phyloP scores from a whole-genome alignment of 2,888 invertebrate genomes.

The Thereva nobilitata region DNA sequence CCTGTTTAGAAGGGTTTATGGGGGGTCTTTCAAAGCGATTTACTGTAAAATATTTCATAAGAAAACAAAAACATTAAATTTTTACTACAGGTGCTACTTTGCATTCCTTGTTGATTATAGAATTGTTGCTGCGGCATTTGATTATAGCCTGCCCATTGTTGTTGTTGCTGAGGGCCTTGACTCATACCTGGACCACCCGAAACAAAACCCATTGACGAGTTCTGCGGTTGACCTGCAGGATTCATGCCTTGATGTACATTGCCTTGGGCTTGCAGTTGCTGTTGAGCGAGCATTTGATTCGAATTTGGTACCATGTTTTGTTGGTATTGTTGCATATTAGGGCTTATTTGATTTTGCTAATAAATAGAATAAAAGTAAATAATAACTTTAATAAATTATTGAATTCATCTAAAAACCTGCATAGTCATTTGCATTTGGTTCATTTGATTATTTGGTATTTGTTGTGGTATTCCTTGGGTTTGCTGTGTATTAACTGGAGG shows the following conservation, averaged over 20 bases:
- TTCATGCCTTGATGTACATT: slow-evolving; percentile 53
- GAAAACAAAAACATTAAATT: background rate
- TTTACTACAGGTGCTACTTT: slow-evolving; percentile 46
- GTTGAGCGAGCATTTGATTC: slow-evolving; percentile 57
- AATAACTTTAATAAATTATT: slow-evolving; percentile 18
- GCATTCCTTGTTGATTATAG: slow-evolving; percentile 55
- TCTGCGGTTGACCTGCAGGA: slow-evolving; percentile 50
- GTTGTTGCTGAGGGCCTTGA: slow-evolving; percentile 56
- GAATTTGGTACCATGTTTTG: slow-evolving; percentile 59
- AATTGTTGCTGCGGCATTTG: slow-evolving; percentile 51
- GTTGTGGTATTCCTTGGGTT: slow-evolving; percentile 55
- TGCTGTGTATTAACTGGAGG: slow-evolving; percentile 53
- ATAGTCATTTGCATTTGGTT: slow-evolving; percentile 56
- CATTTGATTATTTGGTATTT: slow-evolving; percentile 49
- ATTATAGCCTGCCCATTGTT: slow-evolving; percentile 55
- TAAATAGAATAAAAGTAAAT: slow-evolving; percentile 18
- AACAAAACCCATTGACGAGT: slow-evolving; percentile 54
- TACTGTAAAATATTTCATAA: slow-evolving; percentile 46
- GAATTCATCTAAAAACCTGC: slow-evolving; percentile 20
- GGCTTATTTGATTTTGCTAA: slow-evolving; percentile 48
- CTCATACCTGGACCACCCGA: slow-evolving; percentile 56
- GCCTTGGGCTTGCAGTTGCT: slow-evolving; percentile 52
- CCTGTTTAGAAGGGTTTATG: slow-evolving; percentile 79
- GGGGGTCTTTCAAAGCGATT: slow-evolving; percentile 58
- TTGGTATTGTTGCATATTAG: slow-evolving; percentile 58